Base-by-base conservation (phyloP, 2,888 invertebrate species). In the Heterodera filipjevi region DNA sequence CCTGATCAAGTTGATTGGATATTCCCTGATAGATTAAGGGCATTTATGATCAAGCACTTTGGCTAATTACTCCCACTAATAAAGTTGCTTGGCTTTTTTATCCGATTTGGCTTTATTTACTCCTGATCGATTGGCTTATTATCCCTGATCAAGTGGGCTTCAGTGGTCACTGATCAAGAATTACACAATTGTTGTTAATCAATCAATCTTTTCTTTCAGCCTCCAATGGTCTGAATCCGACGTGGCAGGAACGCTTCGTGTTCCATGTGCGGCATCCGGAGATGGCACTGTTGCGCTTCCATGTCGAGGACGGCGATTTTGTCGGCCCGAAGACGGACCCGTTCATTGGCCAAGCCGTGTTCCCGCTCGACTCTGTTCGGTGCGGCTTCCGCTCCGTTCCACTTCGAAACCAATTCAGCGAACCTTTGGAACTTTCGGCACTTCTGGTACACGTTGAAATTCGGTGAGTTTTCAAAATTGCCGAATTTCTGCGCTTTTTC, bases 141-240 rank as follows among this genome's bases (percentile, higher is more conserved):
- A 6, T 19, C 30, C 33, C 12, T 33, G 33, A 35, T n/a, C n/a
- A n/a, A n/a, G n/a, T n/a, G n/a, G n/a, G n/a, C n/a, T n/a, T n/a
- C n/a, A n/a, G n/a, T n/a, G n/a, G n/a, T n/a, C n/a, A n/a, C n/a
- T n/a, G n/a, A n/a, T n/a, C n/a, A n/a, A n/a, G n/a, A n/a, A n/a
- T n/a, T n/a, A n/a, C n/a, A n/a, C 32, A 39, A 35, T 71, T 71
- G 8, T 6, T 39, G 39, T 39, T n/a, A n/a, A n/a, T n/a, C n/a
- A n/a, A n/a, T n/a, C n/a, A n/a, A n/a, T 32, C 30, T 22, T 19
- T 76, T 66, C 32, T 77, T 77, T 77, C 90, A 94, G 94, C 92
- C 84, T 96, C 97, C 90, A 96, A 96, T 90, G 96, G 96, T 2
- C 93, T 96, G 82, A 95, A 95, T 91, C 96, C 96, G 0, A 91